phyloP scores from a whole-genome alignment of 2,113 vertebrate species.

The Campylomormyrus numenius region DNA sequence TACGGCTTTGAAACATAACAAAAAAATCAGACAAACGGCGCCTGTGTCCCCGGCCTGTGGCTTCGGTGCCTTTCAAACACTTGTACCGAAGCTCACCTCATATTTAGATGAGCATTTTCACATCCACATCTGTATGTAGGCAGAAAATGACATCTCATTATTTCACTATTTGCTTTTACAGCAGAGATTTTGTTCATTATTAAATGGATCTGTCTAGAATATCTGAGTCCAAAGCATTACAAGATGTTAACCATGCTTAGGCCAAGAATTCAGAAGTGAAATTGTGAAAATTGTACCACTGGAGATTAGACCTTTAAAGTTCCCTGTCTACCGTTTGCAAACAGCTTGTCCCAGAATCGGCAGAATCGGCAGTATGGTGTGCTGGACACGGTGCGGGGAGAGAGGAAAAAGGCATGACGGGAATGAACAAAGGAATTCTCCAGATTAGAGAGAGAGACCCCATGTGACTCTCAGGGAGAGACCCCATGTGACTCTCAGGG shows the following conservation, averaged over 20 bases:
- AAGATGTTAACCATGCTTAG: not conserved
- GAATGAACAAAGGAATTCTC: constrained; percentile 29
- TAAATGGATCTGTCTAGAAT: not conserved
- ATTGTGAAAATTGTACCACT: not conserved
- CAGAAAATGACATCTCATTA: not conserved
- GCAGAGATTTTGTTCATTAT: not conserved
- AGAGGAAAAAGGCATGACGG: constrained; percentile 28
- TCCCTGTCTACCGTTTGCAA: not conserved
- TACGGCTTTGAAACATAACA: not conserved
- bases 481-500: not conserved
- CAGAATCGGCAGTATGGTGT: not conserved
- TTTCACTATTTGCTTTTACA: not conserved
- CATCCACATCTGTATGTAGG: not conserved
- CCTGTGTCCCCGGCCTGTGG: not conserved
- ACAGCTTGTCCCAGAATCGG: not conserved
- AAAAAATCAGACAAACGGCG: not conserved
- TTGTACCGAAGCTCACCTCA: too few relatives aligned
- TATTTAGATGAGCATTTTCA: not conserved
- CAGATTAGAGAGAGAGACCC: constrained; percentile 22
- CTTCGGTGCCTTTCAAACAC: not conserved
- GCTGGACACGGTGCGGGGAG: constrained; percentile 12
- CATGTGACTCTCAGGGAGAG: not conserved
- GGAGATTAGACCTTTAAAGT: constrained; percentile 2
- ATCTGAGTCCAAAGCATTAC: not conserved
- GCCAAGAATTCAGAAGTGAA: not conserved